These are phyloP conservation scores for Chrysemys picta DNA, from an alignment of 2,113 vertebrate genomes.

Conservation along the genomic window DNA sequence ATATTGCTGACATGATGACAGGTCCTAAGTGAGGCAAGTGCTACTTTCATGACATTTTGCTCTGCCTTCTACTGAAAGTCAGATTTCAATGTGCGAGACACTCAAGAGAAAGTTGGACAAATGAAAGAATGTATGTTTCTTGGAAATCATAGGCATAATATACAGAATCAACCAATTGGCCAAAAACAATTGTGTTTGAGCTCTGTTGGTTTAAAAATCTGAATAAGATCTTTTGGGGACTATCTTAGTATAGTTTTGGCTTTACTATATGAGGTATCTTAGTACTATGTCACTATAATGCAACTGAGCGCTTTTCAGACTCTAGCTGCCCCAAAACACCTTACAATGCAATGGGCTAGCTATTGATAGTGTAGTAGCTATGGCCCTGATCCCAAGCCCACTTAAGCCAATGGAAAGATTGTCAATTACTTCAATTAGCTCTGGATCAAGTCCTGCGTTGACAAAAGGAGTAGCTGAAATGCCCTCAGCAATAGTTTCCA, in stretches of 20 bases:
- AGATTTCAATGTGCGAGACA: neutral
- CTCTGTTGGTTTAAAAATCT: neutral
- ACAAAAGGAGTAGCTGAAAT: neutral
- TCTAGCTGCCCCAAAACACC: neutral
- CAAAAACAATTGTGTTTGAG: neutral
- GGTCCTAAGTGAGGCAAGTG: neutral
- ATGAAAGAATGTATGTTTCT: neutral
- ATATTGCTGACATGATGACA: neutral
- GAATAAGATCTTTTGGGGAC: neutral
- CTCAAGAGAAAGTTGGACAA: neutral
- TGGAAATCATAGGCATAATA: neutral
- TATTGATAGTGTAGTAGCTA: neutral
- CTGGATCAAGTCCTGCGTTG: neutral
- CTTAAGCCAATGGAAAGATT: neutral
- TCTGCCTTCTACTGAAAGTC: neutral
- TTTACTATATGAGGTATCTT: neutral
- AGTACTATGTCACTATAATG: neutral
- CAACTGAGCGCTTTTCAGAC: neutral
- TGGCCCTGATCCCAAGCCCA: accelerated
- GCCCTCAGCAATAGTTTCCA: neutral
- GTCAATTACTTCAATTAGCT: neutral
- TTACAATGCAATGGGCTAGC: neutral
- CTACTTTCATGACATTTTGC: neutral
- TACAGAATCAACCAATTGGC: neutral
- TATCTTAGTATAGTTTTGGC: neutral